Evolutionary conservation across 2,888 invertebrate genomes (phyloP).

Genomic region (Cinara cedri): DNA sequence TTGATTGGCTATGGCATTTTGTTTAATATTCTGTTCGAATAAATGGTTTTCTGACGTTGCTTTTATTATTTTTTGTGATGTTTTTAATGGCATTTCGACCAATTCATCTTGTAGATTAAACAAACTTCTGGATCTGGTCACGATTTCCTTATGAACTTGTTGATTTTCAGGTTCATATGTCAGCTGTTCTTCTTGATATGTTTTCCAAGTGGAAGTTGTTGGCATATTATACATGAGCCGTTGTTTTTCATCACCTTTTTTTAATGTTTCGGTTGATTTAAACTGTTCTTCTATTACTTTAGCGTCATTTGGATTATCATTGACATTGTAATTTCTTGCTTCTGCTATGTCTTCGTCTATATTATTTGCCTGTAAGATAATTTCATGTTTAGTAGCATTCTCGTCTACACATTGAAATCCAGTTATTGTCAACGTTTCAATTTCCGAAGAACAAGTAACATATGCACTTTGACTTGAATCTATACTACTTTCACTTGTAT

Average conservation of each 20-base stretch:
- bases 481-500: constrained; percentile 58
- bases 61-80: constrained; percentile 64
- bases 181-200: constrained; percentile 60
- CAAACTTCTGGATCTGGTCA: constrained; percentile 60
- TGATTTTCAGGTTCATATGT: constrained; percentile 60
- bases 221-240: constrained; percentile 57
- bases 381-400: constrained; percentile 48
- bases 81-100: constrained; percentile 64
- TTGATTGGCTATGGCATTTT: constrained; percentile 10
- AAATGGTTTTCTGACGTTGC: constrained; percentile 56
- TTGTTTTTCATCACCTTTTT: constrained; percentile 42
- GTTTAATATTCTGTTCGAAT: not conserved
- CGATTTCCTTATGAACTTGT: constrained; percentile 59
- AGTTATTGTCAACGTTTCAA: constrained; percentile 57
- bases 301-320: constrained; percentile 42
- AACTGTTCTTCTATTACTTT: constrained; percentile 39
- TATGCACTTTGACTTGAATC: constrained; percentile 52
- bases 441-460: constrained; percentile 57
- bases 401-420: constrained; percentile 58
- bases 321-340: constrained; percentile 56
- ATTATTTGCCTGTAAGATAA: constrained; percentile 50
- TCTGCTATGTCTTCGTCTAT: constrained; percentile 49
- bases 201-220: constrained; percentile 46
- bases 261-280: constrained; percentile 51
- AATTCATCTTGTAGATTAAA: constrained; percentile 59